Evolutionary conservation across 2,888 invertebrate species (phyloP).

Genomic region (Sminthurinus aureus): DNA sequence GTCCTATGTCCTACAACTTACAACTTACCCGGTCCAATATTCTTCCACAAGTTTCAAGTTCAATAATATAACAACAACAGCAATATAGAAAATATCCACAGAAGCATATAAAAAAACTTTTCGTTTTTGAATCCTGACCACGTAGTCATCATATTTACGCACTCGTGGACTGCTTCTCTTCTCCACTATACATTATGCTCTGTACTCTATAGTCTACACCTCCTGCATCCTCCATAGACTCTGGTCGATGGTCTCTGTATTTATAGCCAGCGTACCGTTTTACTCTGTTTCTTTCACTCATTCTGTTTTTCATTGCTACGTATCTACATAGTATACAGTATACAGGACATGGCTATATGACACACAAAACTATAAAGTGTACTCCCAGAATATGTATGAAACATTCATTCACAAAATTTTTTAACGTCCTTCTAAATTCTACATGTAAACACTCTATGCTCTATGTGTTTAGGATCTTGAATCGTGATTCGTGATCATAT

Average conservation of each 20-base stretch:
- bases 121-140: conserved; percentile 37
- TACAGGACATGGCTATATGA: too few species aligned
- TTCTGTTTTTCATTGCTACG: too few species aligned
- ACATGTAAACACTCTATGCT: too few species aligned
- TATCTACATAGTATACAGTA: too few species aligned
- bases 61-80: not conserved
- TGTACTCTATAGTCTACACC: too few species aligned
- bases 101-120: not conserved
- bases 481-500: too few species aligned
- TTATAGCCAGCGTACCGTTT: not conserved
- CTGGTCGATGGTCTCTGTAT: not conserved
- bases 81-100: not conserved
- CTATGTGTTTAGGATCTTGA: too few species aligned
- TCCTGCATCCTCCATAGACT: not conserved
- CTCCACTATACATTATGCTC: not conserved
- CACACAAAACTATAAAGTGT: too few species aligned
- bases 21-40: not conserved
- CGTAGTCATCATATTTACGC: conserved; percentile 40
- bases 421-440: too few species aligned
- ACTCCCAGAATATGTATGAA: too few species aligned
- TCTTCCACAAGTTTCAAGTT: not conserved
- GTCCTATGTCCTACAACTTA: conserved; percentile 11
- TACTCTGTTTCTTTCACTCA: not conserved
- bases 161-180: conserved; percentile 5
- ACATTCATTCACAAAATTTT: too few species aligned